These are phyloP conservation scores for Seriola quinqueradiata DNA, from an alignment of 2,113 vertebrate species.

Conservation along the genomic window DNA sequence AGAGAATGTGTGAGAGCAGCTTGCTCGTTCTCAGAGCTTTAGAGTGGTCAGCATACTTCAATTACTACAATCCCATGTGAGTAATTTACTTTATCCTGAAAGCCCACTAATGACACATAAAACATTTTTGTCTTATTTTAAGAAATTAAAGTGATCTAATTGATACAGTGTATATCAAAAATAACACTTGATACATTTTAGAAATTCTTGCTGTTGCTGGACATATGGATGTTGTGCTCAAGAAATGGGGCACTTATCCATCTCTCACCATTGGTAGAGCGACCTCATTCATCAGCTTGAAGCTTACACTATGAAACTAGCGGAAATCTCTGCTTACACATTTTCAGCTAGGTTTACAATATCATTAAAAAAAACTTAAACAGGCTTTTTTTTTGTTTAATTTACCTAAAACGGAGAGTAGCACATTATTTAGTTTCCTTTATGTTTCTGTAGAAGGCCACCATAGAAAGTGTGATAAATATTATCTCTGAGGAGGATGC, in stretches of 20 bases:
- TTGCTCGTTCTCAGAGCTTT: constrained; percentile 28
- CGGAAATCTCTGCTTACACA: background rate
- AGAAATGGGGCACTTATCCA: background rate
- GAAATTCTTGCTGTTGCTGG: constrained; percentile 27
- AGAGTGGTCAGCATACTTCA: constrained; percentile 35
- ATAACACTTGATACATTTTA: constrained; percentile 8
- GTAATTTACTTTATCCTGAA: constrained; percentile 57
- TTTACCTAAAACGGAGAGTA: background rate
- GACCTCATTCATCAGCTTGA: constrained; percentile 20
- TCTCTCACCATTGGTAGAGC: constrained; percentile 26
- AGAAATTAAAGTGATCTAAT: constrained; percentile 57
- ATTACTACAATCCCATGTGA: constrained; percentile 3
- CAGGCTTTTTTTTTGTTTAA: constrained; percentile 7
- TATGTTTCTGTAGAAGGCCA: background rate
- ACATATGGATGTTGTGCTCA: constrained; percentile 13
- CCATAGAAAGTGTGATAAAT: background rate
- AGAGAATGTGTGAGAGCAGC: constrained; percentile 21
- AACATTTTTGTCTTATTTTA: constrained; percentile 10
- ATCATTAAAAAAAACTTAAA: background rate
- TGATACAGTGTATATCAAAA: constrained; percentile 35
- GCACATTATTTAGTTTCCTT: background rate
- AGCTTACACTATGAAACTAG: constrained; percentile 22
- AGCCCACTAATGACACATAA: constrained; percentile 45
- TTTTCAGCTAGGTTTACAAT: constrained; percentile 4
- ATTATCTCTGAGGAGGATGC: background rate